Evolutionary conservation across 2,797 vertebrate genomes (phyloP).

Genomic region (Phoeniculus purpureus): DNA sequence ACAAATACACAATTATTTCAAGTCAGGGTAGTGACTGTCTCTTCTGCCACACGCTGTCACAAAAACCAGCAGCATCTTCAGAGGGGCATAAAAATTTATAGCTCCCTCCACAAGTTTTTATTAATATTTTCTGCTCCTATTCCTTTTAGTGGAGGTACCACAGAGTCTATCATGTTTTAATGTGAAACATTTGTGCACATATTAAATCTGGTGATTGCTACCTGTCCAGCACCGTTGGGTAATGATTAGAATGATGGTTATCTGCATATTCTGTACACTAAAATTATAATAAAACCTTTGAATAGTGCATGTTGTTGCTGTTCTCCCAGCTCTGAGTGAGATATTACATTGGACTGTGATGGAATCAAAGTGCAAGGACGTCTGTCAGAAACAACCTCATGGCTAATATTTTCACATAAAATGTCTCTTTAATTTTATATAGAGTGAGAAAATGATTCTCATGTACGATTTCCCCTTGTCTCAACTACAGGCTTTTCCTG

Average conservation of each 20-base stretch:
- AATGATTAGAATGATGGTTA: conserved; percentile 34
- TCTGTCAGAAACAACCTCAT: conserved; percentile 28
- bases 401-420: conserved; percentile 53
- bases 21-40: neutral
- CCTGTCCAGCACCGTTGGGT: neutral
- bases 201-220: conserved; percentile 28
- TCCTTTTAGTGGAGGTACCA: neutral
- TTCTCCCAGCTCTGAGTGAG: neutral
- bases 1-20: neutral
- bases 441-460: conserved; percentile 54
- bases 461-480: conserved; percentile 58
- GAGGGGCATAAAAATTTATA: neutral
- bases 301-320: neutral
- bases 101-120: neutral
- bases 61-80: neutral
- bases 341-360: conserved; percentile 7
- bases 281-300: conserved; percentile 12
- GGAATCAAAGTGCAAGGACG: conserved; percentile 36
- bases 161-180: conserved; percentile 8
- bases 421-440: conserved; percentile 61
- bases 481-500: conserved; percentile 70
- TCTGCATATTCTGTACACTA: conserved; percentile 1
- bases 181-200: conserved; percentile 22
- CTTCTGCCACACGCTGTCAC: neutral
- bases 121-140: neutral